Conservation (phyloP, 2,888 invertebrate species). For the Cheilosia variabilis region DNA sequence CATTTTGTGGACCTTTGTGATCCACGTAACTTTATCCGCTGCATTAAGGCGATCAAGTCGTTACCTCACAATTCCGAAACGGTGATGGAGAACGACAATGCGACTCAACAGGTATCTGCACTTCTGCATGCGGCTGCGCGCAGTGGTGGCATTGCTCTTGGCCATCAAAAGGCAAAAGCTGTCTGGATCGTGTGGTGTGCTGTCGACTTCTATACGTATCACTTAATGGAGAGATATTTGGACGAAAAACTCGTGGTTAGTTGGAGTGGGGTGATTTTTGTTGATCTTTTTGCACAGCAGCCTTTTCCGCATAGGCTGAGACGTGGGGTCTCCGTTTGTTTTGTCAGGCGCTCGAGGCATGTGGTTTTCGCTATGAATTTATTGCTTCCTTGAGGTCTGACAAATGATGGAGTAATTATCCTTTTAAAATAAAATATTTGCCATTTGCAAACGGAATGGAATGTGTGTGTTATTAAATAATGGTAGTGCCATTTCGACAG, state of each 20-base stretch:
- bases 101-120: conserved; percentile 34
- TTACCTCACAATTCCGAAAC: conserved; percentile 12
- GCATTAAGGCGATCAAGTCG: conserved; percentile 18
- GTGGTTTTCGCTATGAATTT: conserved; percentile 6
- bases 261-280: not conserved
- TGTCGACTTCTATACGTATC: conserved; percentile 17
- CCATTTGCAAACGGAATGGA: not conserved
- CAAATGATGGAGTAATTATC: conserved; percentile 32
- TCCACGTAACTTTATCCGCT: conserved; percentile 40
- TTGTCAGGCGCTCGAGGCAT: conserved; percentile 9
- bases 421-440: not conserved
- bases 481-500: not conserved
- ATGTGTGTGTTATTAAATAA: conserved; percentile 8
- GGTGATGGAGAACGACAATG: conserved; percentile 3
- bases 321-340: conserved; percentile 9
- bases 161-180: conserved; percentile 48
- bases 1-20: conserved; percentile 20
- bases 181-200: conserved; percentile 6
- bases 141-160: conserved; percentile 58
- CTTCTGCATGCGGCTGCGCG: not conserved
- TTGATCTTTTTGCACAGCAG: conserved; percentile 11
- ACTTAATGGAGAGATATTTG: conserved; percentile 34
- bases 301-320: conserved; percentile 5
- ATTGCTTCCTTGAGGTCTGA: conserved; percentile 28
- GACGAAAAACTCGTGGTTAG: conserved; percentile 1